phyloP scores from a whole-genome alignment of 2,113 vertebrate species.

The Isurus oxyrinchus region DNA sequence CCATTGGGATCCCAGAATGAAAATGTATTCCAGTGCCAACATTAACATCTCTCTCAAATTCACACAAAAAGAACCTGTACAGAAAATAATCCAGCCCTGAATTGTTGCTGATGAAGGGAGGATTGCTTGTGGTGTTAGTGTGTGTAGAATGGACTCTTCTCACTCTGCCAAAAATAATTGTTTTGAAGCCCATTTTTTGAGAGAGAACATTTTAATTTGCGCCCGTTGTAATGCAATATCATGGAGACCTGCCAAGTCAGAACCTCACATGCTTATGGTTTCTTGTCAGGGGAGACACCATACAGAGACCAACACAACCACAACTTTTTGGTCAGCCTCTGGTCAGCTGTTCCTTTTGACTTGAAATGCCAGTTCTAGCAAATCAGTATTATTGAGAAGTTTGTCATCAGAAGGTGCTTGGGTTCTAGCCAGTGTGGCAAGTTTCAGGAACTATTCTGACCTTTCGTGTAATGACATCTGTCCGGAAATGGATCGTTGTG shows the following conservation, averaged over 20 bases:
- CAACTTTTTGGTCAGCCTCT: background rate
- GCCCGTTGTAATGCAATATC: background rate
- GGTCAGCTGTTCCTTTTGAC: background rate
- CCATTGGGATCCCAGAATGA: background rate
- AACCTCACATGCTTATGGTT: background rate
- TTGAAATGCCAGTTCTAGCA: background rate
- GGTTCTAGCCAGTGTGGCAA: background rate
- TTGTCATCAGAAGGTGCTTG: background rate
- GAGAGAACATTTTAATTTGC: background rate
- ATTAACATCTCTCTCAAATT: background rate
- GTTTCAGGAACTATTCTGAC: background rate
- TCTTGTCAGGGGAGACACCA: background rate
- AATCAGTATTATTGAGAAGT: background rate
- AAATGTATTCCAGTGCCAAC: background rate
- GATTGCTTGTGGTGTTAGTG: background rate
- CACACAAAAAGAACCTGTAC: background rate
- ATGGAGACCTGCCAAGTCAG: background rate
- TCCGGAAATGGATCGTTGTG: background rate
- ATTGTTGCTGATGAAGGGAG: background rate
- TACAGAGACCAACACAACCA: background rate
- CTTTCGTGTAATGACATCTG: background rate
- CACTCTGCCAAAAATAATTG: background rate
- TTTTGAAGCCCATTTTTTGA: background rate
- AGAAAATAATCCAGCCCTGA: background rate
- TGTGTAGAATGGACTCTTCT: background rate